Base-by-base conservation (phyloP, 1,140 invertebrate species). In the Hycleus cichorii region DNA sequence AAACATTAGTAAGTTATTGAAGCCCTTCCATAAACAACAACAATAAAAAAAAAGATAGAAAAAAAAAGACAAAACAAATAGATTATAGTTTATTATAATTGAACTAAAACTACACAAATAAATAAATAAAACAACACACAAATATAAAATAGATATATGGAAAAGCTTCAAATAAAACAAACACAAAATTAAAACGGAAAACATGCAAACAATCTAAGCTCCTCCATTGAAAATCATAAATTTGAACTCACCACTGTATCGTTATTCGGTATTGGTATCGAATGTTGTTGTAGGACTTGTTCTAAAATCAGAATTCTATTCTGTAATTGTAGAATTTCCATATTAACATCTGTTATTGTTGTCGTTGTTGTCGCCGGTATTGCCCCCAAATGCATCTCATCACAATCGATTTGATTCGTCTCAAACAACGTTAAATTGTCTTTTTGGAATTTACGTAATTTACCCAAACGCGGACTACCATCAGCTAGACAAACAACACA, bases 401-500 rank as follows among this genome's bases (percentile, higher is more conserved):
- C 73, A 44, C 76, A 68, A 7, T 72, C 74, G 56, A 69, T 75
- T 62, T 77, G 74, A 58, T 69, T 72, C 25, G 70, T 70, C 24
- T 75, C 74, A 26, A 78, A 67, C 0, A 77, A 74, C 7, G 32
- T 32, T 32, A 7, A 5, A 32, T 32, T 32, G 2, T 32, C 32
- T 32, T 32, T 32, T 32, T 32, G 32, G 67, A 72, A 71, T 73
- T 81, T 74, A 72, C 79, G 72, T 40, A 82, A 70, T 70, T 83
- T 82, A 5, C 80, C 78, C 46, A 79, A 67, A 8, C 77, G 72
- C 18, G 81, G 81, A 67, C 78, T 78, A 57, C 78, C 74, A 43
- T 75, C 65, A 26, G 62, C 69, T 70, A 39, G 10, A 49, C 44
- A 32, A 11, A 49, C 32, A 57, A 57, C 49, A 32, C 32, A 32